Evolutionary conservation across 1,140 invertebrate species (phyloP), one percentile per base, ranked within the genome.

Genomic region (Amphibalanus amphitrite): DNA sequence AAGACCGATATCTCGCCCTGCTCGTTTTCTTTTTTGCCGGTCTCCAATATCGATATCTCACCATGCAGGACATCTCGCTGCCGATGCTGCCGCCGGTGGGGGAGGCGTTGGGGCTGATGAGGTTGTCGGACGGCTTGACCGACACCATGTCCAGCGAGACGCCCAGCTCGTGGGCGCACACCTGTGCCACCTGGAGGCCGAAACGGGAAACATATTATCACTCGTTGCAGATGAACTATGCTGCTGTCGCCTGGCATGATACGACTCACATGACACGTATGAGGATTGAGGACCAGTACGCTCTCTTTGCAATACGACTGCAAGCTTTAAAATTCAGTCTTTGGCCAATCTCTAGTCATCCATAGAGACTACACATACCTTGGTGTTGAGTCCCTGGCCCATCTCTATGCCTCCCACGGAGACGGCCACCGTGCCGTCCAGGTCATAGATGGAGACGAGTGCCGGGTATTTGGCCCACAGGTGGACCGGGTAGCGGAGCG

Each of bases 261-360:
- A n/a, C n/a, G n/a, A n/a, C n/a, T n/a, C n/a, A n/a, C n/a, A n/a
- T n/a, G n/a, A n/a, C n/a, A n/a, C n/a, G n/a, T n/a, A n/a, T n/a
- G n/a, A n/a, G n/a, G n/a, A n/a, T n/a, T n/a, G n/a, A n/a, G n/a
- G n/a, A n/a, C n/a, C n/a, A n/a, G n/a, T n/a, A n/a, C n/a, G n/a
- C n/a, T n/a, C n/a, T n/a, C n/a, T n/a, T n/a, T n/a, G n/a, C n/a
- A n/a, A n/a, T n/a, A n/a, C n/a, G n/a, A n/a, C n/a, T n/a, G n/a
- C n/a, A n/a, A n/a, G n/a, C n/a, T n/a, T n/a, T n/a, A n/a, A n/a
- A n/a, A n/a, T 86, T 84, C 6, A 88, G 77, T 15, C 86, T 86
- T 79, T 88, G 86, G 20, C 87, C 86, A 85, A 87, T 86, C 81
- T 88, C 86, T 73, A 85, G 82, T 30, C 85, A 86, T 67, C 83